Evolutionary conservation across 2,797 vertebrate species (phyloP).

Genomic region (Scyliorhinus canicula): DNA sequence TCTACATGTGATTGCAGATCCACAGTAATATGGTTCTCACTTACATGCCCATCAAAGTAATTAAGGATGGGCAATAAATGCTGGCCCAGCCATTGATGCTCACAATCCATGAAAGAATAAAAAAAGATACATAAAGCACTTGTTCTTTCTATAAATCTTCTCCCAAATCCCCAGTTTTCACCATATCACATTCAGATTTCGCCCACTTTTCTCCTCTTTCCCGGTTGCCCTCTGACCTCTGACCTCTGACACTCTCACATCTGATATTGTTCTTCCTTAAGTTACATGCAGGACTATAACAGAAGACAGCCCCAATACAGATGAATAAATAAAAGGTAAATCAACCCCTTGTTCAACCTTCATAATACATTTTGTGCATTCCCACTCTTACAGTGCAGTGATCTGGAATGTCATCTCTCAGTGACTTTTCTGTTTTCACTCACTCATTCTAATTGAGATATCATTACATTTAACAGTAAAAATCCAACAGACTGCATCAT

Average conservation of each 20-base stretch:
- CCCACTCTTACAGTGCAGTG: background rate
- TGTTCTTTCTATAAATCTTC: no score
- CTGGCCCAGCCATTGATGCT: no score
- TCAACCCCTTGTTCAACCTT: constrained; percentile 13
- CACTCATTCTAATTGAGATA: background rate
- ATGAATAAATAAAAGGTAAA: constrained; percentile 17
- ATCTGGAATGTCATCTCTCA: no score
- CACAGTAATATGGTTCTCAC: no score
- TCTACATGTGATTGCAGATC: no score
- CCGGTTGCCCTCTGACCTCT: no score
- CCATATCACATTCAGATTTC: background rate
- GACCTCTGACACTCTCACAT: background rate
- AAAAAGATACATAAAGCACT: no score
- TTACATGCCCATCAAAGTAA: no score
- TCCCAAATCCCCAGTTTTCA: no score
- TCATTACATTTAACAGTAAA: background rate
- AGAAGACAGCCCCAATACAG: constrained; percentile 16
- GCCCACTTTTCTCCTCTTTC: background rate
- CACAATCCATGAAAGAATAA: no score
- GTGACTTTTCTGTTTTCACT: background rate
- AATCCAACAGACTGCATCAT: background rate
- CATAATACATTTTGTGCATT: background rate
- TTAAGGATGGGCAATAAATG: no score
- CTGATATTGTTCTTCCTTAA: background rate
- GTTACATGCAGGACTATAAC: background rate